phyloP scores from a whole-genome alignment of 2,888 invertebrate genomes.

The Meliscaeva auricollis region DNA sequence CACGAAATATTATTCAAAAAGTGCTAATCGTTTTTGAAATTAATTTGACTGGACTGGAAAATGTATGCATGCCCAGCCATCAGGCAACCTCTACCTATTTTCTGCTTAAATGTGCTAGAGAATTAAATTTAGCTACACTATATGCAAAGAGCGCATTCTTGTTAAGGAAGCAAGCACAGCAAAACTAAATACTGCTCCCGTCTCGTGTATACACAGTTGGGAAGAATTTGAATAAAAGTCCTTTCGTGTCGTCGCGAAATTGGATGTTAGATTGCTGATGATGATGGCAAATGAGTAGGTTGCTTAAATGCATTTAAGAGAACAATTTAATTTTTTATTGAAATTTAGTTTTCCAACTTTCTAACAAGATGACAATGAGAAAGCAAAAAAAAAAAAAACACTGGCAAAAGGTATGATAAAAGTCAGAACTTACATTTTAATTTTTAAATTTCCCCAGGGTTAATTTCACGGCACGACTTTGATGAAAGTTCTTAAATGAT shows the following conservation, averaged over 20 bases:
- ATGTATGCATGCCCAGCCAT: not conserved
- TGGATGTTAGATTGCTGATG: constrained; percentile 40
- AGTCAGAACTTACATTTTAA: not conserved
- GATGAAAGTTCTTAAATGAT: not conserved
- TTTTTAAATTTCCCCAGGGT: not conserved
- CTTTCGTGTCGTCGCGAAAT: constrained; percentile 17
- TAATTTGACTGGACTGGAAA: constrained; percentile 41
- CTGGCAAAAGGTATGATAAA: not conserved
- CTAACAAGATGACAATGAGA: not conserved
- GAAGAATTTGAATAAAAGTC: constrained; percentile 31
- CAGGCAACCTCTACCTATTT: not conserved
- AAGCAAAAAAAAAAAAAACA: not conserved
- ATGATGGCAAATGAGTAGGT: constrained; percentile 22
- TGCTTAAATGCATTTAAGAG: constrained; percentile 48
- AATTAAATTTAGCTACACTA: not conserved
- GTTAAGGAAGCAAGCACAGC: not conserved
- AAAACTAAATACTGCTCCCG: too few species aligned
- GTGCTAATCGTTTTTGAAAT: constrained; percentile 53
- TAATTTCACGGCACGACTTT: constrained; percentile 3
- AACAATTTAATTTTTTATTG: constrained; percentile 31
- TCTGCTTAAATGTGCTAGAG: too few species aligned
- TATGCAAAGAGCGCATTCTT: not conserved
- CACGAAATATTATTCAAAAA: constrained; percentile 21
- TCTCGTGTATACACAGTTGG: constrained; percentile 14
- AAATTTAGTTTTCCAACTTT: constrained; percentile 59